These are phyloP conservation scores for Acromyrmex heyeri DNA, from an alignment of 1,140 invertebrate genomes.

Conservation along the genomic window DNA sequence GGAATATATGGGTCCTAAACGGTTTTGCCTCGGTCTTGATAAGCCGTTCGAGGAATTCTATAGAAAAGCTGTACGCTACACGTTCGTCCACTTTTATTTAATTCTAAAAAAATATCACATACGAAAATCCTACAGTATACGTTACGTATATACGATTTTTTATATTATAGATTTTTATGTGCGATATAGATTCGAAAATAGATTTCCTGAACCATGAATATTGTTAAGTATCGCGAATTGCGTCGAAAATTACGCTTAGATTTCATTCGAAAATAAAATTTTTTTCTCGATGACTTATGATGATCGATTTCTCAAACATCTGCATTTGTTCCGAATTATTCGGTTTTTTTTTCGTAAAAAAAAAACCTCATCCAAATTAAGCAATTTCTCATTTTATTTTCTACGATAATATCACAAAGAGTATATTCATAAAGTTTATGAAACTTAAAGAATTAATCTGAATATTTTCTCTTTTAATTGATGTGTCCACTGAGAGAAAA, in stretches of 20 bases:
- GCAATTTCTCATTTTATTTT: neutral
- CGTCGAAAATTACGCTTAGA: neutral
- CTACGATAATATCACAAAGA: neutral
- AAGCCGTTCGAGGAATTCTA: slow-evolving; percentile 68
- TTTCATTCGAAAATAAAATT: neutral
- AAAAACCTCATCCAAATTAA: neutral
- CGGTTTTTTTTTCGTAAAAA: neutral
- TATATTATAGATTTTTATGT: too few relatives aligned
- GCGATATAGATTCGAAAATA: too few relatives aligned
- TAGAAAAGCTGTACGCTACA: slow-evolving; percentile 49
- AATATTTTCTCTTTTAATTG: neutral
- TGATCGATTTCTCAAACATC: neutral
- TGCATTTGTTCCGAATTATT: slow-evolving; percentile 13
- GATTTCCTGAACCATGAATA: neutral
- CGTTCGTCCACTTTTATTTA: slow-evolving; percentile 43
- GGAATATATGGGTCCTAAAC: slow-evolving; percentile 72
- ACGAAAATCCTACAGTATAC: too few relatives aligned
- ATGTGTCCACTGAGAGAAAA: too few relatives aligned
- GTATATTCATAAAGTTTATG: neutral
- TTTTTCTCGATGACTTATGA: neutral
- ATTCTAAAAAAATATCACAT: neutral
- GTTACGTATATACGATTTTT: too few relatives aligned
- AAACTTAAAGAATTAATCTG: neutral
- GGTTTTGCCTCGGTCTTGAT: slow-evolving; percentile 64
- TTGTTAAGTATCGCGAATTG: neutral